A percentile compares a stretch with the other conserved stretches of the same genome.
phyloP scores from a whole-genome alignment of 1,140 invertebrate genomes.

The Drosophila nasuta region DNA sequence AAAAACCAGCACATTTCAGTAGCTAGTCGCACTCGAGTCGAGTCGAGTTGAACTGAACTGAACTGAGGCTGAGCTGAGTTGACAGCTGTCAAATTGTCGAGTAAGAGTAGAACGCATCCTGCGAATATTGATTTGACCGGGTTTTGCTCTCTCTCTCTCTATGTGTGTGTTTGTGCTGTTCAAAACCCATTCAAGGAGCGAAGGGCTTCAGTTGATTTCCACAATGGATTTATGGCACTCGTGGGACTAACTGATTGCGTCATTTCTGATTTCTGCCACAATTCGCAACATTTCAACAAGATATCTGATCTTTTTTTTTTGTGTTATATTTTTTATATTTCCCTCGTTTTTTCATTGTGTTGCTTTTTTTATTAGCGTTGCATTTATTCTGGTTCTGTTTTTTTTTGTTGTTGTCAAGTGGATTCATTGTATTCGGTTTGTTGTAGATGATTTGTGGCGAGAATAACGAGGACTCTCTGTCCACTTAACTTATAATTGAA shows the following conservation, averaged over 20 bases:
- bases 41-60: too few relatives aligned
- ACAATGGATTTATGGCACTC: slow-evolving; percentile 78
- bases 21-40: neutral
- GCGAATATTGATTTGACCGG: slow-evolving; percentile 58
- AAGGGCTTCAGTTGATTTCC: slow-evolving; percentile 64
- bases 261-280: slow-evolving; percentile 74
- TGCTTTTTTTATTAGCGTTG: slow-evolving; percentile 6
- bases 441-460: slow-evolving; percentile 38
- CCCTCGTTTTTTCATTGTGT: slow-evolving; percentile 24
- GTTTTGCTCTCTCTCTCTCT: neutral
- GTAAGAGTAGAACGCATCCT: slow-evolving; percentile 23
- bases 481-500: slow-evolving; percentile 17
- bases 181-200: neutral
- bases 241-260: slow-evolving; percentile 70
- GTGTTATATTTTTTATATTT: slow-evolving; percentile 1
- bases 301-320: slow-evolving; percentile 20
- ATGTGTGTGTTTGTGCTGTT: neutral
- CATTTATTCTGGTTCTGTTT: neutral
- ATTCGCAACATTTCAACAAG: slow-evolving; percentile 59
- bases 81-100: slow-evolving; percentile 35
- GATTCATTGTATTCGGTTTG: slow-evolving; percentile 28
- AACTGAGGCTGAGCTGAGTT: neutral
- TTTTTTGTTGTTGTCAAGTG: slow-evolving; percentile 31
- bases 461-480: slow-evolving; percentile 11
- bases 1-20: neutral